A percentile compares a stretch with the other conserved stretches of the same genome.
phyloP scores from a whole-genome alignment of 2,113 vertebrate species.

The Myrmecophaga tridactyla region DNA sequence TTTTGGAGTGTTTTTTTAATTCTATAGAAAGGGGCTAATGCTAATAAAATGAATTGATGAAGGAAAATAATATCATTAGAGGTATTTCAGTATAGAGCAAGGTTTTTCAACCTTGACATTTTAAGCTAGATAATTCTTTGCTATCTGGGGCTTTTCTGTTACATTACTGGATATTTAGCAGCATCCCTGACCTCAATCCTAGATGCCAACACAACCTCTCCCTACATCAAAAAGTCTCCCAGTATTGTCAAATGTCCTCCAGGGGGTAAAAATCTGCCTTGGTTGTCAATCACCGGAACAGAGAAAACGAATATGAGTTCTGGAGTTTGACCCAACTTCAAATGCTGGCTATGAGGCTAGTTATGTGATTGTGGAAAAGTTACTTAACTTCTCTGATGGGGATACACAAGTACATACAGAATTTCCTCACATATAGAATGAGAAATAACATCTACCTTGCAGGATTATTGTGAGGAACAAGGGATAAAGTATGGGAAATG shows the following conservation, averaged over 20 bases:
- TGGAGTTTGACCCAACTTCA: background rate
- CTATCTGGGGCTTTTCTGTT: background rate
- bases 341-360: background rate
- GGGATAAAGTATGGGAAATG: background rate
- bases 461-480: background rate
- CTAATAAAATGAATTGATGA: background rate
- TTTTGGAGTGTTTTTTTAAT: background rate
- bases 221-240: background rate
- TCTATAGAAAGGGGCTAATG: background rate
- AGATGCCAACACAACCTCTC: background rate
- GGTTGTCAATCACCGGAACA: background rate
- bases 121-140: background rate
- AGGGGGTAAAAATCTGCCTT: background rate
- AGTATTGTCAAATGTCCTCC: background rate
- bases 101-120: background rate
- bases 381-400: background rate
- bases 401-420: too few species aligned
- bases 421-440: background rate
- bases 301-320: background rate
- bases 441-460: background rate
- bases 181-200: background rate
- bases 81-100: background rate
- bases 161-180: rapidly evolving
- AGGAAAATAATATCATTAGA: background rate
- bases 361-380: background rate